Evolutionary conservation across 2,888 invertebrate species (phyloP).

Genomic region (Xestoiulus laeticollis): DNA sequence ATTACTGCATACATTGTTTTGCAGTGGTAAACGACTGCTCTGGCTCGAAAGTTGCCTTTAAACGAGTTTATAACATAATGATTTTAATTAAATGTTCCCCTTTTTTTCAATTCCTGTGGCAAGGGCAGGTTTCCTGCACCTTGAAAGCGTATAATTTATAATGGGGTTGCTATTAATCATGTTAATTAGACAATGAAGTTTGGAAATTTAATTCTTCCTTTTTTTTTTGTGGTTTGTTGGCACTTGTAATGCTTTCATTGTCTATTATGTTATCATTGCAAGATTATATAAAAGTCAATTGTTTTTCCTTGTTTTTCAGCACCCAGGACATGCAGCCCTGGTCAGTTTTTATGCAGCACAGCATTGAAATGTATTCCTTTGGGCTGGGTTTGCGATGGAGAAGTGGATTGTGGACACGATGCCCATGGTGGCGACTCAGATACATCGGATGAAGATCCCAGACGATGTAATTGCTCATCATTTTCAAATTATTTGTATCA

Average conservation of each 20-base stretch:
- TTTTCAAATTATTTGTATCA: background rate
- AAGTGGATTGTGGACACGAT: constrained; percentile 73
- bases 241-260: background rate
- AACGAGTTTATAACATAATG: background rate
- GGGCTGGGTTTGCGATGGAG: constrained; percentile 81
- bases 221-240: background rate
- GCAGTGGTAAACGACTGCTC: background rate
- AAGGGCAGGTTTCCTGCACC: background rate
- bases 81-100: background rate
- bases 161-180: background rate
- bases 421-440: constrained; percentile 64
- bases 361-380: constrained; percentile 78
- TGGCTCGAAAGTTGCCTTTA: too few relatives aligned
- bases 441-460: constrained; percentile 75
- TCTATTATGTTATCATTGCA: background rate
- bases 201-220: background rate
- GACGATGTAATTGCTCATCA: constrained; percentile 68
- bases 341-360: constrained; percentile 75
- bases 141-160: constrained; percentile 8
- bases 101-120: background rate
- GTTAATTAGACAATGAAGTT: background rate
- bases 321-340: constrained; percentile 70
- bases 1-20: background rate
- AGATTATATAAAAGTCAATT: constrained; percentile 10
- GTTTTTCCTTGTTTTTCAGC: constrained; percentile 61